Conservation (phyloP, 1,140 invertebrate genomes). For the Coboldia fuscipes region DNA sequence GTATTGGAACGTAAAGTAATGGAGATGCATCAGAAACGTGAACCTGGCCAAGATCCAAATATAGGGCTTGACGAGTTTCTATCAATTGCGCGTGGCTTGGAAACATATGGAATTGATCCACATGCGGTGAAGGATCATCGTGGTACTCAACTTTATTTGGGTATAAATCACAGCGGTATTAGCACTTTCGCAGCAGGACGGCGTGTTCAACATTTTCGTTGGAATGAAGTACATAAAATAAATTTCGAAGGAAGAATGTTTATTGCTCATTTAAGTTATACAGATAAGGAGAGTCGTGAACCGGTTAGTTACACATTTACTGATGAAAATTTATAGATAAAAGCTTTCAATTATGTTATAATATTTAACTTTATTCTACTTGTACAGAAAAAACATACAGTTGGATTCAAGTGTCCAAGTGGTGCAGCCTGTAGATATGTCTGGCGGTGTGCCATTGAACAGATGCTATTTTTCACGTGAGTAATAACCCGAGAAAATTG, state of each 20-base stretch:
- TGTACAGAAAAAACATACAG: conserved; percentile 85
- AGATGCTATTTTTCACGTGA: conserved; percentile 95
- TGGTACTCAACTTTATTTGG: conserved; percentile 76
- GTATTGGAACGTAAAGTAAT: conserved; percentile 75
- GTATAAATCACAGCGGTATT: conserved; percentile 86
- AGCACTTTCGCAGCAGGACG: conserved; percentile 84
- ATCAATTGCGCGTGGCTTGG: conserved; percentile 51
- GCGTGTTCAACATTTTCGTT: conserved; percentile 85
- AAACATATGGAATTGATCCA: conserved; percentile 94
- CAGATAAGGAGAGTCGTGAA: conserved; percentile 22
- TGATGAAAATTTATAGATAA: too few relatives aligned
- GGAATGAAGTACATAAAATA: conserved; percentile 87
- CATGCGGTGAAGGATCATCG: conserved; percentile 94
- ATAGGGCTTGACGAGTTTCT: conserved; percentile 18
- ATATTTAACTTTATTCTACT: conserved; percentile 9
- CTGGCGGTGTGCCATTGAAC: conserved; percentile 90
- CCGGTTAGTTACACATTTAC: conserved; percentile 21
- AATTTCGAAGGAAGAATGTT: conserved; percentile 98
- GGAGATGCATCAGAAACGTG: conserved; percentile 63
- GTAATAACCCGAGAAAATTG: conserved; percentile 22
- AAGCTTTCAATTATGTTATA: background rate
- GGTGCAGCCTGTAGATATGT: conserved; percentile 78
- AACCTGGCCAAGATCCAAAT: conserved; percentile 12
- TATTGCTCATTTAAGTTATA: conserved; percentile 71
- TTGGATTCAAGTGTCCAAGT: conserved; percentile 86